Percentiles rank a stretch among this genome's conserved stretches.
Conservation (phyloP, 2,888 invertebrate genomes). For the Nomada flava region DNA sequence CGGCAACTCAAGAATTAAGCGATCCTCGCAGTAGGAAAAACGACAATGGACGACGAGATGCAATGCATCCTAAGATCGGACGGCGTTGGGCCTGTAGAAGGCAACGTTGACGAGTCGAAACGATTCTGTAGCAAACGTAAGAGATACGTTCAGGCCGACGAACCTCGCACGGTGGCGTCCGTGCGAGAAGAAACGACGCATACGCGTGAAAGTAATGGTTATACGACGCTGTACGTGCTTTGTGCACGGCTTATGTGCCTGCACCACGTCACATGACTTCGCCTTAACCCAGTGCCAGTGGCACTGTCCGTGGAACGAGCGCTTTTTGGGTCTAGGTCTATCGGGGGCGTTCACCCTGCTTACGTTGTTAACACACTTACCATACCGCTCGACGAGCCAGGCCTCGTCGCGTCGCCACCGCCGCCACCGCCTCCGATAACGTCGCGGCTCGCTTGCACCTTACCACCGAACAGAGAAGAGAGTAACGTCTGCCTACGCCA, state of each 20-base stretch:
- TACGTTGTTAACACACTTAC: slow-evolving; percentile 79
- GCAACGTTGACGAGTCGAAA: slow-evolving; percentile 34
- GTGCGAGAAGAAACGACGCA: slow-evolving; percentile 43
- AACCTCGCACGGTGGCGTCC: slow-evolving; percentile 22
- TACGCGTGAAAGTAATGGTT: slow-evolving; percentile 63
- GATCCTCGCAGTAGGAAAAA: too few species aligned
- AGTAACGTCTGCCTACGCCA: slow-evolving; percentile 67
- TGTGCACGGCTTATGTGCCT: slow-evolving; percentile 63
- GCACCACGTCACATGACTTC: slow-evolving; percentile 76
- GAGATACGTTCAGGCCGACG: slow-evolving; percentile 48
- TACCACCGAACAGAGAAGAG: slow-evolving; percentile 52
- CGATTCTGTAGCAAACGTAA: slow-evolving; percentile 37
- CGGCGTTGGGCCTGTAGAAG: slow-evolving; percentile 1
- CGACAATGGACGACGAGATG: too few species aligned
- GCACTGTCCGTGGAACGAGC: slow-evolving; percentile 74
- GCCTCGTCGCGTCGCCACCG: slow-evolving; percentile 31
- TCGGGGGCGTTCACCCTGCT: slow-evolving; percentile 81
- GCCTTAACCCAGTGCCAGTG: slow-evolving; percentile 82
- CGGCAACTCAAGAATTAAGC: too few species aligned
- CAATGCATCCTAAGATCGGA: background rate
- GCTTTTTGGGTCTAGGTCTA: slow-evolving; percentile 84
- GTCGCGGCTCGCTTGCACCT: slow-evolving; percentile 49
- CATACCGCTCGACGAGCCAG: slow-evolving; percentile 64
- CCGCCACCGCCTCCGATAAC: slow-evolving; percentile 14
- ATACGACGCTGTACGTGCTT: background rate